A percentile compares a stretch with the other conserved stretches of the same genome.
Conservation (phyloP, 2,797 vertebrate genomes). For the Lepilemur septentrionalis region DNA sequence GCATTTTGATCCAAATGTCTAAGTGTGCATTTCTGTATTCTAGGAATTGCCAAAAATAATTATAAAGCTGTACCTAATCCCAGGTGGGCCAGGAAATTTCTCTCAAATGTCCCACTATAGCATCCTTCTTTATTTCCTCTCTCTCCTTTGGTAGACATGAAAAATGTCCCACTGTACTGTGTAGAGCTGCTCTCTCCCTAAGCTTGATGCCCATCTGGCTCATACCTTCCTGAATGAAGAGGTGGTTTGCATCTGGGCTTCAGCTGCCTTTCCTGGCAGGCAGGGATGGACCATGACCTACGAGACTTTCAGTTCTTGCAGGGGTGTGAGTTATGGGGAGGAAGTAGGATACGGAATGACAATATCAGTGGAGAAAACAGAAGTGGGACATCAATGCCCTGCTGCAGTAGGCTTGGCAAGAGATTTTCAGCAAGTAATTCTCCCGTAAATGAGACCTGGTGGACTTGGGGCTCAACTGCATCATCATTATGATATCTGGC, state of each 20-base stretch:
- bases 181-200: neutral
- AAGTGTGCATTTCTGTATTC: neutral
- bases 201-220: neutral
- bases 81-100: neutral
- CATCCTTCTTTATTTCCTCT: neutral
- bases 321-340: neutral
- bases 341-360: neutral
- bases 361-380: neutral
- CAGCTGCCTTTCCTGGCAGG: neutral
- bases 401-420: neutral
- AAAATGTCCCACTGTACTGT: neutral
- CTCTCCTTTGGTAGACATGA: neutral
- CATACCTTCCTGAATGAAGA: neutral
- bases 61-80: neutral
- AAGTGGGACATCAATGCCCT: neutral
- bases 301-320: neutral
- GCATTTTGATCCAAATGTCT: neutral
- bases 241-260: neutral
- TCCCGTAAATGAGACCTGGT: neutral
- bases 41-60: neutral
- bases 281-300: neutral
- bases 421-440: neutral
- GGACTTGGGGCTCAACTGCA: neutral
- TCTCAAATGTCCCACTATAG: neutral
- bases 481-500: neutral